Conservation (phyloP, 2,113 vertebrate species). For the Oryzias woworae region DNA sequence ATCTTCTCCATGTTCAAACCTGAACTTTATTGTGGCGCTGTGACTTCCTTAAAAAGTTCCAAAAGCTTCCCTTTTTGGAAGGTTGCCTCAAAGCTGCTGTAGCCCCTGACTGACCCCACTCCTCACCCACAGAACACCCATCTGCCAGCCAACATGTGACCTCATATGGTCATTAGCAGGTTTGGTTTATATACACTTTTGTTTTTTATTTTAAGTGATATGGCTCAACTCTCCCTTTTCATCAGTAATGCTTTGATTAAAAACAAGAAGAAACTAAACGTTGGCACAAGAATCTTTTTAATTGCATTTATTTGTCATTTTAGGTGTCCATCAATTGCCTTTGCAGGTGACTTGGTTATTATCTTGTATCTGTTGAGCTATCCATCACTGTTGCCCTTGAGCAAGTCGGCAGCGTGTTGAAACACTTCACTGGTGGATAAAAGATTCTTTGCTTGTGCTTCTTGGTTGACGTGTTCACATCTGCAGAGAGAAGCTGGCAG, state of each 20-base stretch:
- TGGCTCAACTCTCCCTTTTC: neutral
- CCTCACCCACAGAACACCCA: too few relatives aligned
- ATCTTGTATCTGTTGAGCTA: slow-evolving; percentile 23
- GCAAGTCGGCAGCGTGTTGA: slow-evolving; percentile 38
- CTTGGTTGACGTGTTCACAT: neutral
- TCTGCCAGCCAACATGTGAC: too few relatives aligned
- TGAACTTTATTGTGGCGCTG: too few relatives aligned
- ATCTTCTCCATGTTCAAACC: too few relatives aligned
- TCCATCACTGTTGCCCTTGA: slow-evolving; percentile 31
- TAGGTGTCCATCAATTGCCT: slow-evolving; percentile 18
- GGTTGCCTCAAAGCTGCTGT: too few relatives aligned
- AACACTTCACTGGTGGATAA: slow-evolving; percentile 4
- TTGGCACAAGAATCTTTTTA: slow-evolving; percentile 18
- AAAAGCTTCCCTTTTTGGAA: too few relatives aligned
- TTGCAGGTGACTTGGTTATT: slow-evolving; percentile 10
- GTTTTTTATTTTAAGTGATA: too few relatives aligned
- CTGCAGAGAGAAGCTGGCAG: slow-evolving; percentile 1
- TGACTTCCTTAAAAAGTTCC: too few relatives aligned
- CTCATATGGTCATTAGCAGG: too few relatives aligned
- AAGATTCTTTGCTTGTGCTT: slow-evolving; percentile 4
- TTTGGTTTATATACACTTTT: too few relatives aligned
- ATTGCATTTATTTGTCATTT: slow-evolving; percentile 17
- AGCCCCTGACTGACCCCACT: too few relatives aligned
- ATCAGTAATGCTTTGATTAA: slow-evolving; percentile 19
- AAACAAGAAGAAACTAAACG: slow-evolving; percentile 21